Evolutionary conservation across 2,888 invertebrate species (phyloP), one percentile per base, ranked within the genome.

Genomic region (Tipula helvola): DNA sequence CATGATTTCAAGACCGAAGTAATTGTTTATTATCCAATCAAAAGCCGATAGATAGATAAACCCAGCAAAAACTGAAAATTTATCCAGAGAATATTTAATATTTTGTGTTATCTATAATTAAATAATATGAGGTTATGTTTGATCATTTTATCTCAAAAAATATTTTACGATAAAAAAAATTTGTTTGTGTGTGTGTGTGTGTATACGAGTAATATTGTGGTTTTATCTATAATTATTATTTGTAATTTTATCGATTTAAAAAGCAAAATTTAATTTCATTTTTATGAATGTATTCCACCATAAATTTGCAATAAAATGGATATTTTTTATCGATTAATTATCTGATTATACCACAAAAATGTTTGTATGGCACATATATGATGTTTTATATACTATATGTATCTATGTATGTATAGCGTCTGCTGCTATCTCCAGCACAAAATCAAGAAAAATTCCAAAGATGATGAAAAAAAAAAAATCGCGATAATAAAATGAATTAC

Each of bases 111-210:
- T 71, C 71, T 71, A 71, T 71, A 71, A 71, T 71, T 71, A 71
- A 71, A 71, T 71, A 71, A 71, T 71, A 71, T 71, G 71, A 71
- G 71, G 71, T 71, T 71, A 71, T 71, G 71, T 71, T 71, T 71
- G 71, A 71, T 71, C 71, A 71, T 28, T 71, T 71, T 71, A 71
- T 71, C 71, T 71, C 71, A 18, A 10, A 71, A 71, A 3, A 71
- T 28, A 71, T 28, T 28, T 18, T 71, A 18, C 10, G 71, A 71
- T 71, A 71, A 71, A 71, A 71, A 16, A 16, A 10, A 2, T 28
- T 2, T 71, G 16, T 57, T 4, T 57, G 28, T 71, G 28, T 71
- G 28, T 71, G 18, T 71, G 71, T 71, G 71, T 71, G 18, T 71
- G 71, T 71, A 28, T 28, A 71, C 71, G 28, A 71, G 28, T 28